Base-by-base conservation (phyloP, 2,888 invertebrate species). In the Eulithis prunata region DNA sequence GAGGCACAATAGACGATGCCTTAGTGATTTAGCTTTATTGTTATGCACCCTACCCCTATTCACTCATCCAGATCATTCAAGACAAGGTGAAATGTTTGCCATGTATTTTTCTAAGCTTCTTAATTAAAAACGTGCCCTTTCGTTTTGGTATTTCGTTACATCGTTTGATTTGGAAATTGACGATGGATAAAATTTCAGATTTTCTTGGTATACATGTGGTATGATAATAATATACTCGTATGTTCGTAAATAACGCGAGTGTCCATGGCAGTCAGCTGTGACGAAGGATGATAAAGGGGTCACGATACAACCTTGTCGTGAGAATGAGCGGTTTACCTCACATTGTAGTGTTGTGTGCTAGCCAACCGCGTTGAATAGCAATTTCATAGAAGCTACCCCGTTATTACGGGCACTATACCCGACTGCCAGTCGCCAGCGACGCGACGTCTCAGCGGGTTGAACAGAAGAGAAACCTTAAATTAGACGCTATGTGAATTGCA, bases 21-120 rank as follows among this genome's bases (percentile, higher is more conserved):
- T 87, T 85, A 79, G 89, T 91, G 91, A 92, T 92, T 91, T 92
- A 92, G 87, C 90, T 92, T 92, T 91, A 92, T 91, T 92, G 89
- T 91, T 86, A 87, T 91, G 86, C 91, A 89, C 91, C 92, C 91
- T 52, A 55, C 41, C 60, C 67, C 57, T 60, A 60, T 63, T 86
- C 77, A 76, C 75, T 78, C 72, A 73, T 78, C 77, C 77, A 83
- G 81, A 88, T 88, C 86, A 86, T 85, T 85, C 82, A 81, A 78
- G 74, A 82, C 79, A 78, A 72, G 64, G 62, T 72, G 67, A 69
- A 63, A 57, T 67, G 69, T 66, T 69, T 70, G 64, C 65, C 57
- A 53, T 58, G 51, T 66, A n/a, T 63, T 66, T 64, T 63, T 58
- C 38, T 63, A 3, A 54, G 38, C 47, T 47, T 28, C 10, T 56